phyloP scores from a whole-genome alignment of 2,797 vertebrate species.

The Orientallactaga sibirica region DNA sequence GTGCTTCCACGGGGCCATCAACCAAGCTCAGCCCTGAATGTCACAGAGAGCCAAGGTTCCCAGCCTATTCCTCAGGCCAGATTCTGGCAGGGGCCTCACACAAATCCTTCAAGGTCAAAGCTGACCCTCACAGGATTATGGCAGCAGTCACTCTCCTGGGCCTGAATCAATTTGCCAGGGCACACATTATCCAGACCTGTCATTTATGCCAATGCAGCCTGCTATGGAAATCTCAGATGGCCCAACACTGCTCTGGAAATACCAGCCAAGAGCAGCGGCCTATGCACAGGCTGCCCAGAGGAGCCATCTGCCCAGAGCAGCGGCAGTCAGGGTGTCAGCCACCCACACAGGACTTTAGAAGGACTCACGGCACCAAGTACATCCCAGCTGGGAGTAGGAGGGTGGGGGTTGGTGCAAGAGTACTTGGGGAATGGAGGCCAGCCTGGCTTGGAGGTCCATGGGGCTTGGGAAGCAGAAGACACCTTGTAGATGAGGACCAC shows the following conservation, averaged over 20 bases:
- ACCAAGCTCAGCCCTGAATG: not conserved
- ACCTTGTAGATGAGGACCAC: not conserved
- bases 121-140: not conserved
- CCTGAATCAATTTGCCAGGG: slow-evolving; percentile 49
- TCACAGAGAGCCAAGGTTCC: not conserved
- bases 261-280: slow-evolving; percentile 47
- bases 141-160: not conserved
- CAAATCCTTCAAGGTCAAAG: slow-evolving; percentile 28
- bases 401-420: not conserved
- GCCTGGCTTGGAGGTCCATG: not conserved
- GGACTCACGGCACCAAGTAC: not conserved
- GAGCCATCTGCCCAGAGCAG: not conserved
- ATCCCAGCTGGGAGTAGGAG: not conserved
- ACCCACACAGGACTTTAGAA: not conserved
- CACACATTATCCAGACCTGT: not conserved
- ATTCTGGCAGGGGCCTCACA: not conserved
- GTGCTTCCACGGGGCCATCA: not conserved
- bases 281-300: slow-evolving; percentile 22
- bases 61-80: not conserved
- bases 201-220: not conserved
- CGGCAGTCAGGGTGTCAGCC: not conserved
- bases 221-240: not conserved
- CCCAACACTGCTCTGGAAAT: not conserved
- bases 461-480: not conserved
- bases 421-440: not conserved